Conservation (phyloP, 2,888 invertebrate genomes). For the Schrankia costaestrigalis region DNA sequence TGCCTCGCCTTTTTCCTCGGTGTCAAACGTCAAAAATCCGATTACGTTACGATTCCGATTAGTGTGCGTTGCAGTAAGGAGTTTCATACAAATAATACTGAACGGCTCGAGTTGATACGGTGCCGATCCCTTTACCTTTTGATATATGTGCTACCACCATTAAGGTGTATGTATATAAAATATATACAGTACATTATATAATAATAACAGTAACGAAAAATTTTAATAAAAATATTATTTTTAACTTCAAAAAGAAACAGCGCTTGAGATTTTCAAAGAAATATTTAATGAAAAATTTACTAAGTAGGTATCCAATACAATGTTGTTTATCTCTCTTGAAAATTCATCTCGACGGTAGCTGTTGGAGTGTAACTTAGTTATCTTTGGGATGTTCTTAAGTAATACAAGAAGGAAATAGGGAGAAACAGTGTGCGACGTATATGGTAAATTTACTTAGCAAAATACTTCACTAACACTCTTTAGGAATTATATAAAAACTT, state of each 20-base stretch:
- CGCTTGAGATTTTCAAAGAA: conserved; percentile 23
- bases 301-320: conserved; percentile 23
- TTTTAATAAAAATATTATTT: conserved; percentile 2
- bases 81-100: too few species aligned
- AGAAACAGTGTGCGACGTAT: conserved; percentile 38
- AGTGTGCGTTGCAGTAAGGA: too few species aligned
- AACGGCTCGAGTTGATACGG: too few species aligned
- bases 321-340: conserved; percentile 22
- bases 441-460: conserved; percentile 40
- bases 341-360: conserved; percentile 28
- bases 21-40: too few species aligned
- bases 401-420: conserved; percentile 31
- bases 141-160: too few species aligned
- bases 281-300: conserved; percentile 28
- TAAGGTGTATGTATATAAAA: too few species aligned
- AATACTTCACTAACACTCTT: too few species aligned
- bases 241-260: conserved; percentile 11
- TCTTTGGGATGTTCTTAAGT: conserved; percentile 38
- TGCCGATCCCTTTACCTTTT: too few species aligned
- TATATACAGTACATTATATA: too few species aligned
- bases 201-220: neutral
- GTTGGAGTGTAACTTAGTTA: conserved; percentile 41
- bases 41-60: too few species aligned
- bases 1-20: too few species aligned
- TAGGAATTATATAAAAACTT: too few species aligned